Percentiles rank a stretch among this genome's conserved stretches.
phyloP scores from a whole-genome alignment of 92 coral and sea anemone genomes.

The Diadumene lineata region DNA sequence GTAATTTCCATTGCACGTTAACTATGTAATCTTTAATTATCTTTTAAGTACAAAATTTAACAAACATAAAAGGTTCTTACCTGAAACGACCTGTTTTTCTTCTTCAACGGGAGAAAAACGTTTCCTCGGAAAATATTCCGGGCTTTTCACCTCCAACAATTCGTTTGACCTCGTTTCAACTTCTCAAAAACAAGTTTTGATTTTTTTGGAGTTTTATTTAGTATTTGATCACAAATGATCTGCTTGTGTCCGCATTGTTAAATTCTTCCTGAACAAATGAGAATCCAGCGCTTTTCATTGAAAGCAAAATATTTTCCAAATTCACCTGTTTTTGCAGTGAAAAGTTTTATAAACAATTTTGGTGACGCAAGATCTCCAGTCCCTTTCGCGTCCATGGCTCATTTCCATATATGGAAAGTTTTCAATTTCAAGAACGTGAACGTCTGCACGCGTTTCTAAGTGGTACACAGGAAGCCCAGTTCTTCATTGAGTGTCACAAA shows the following conservation, averaged over 20 bases:
- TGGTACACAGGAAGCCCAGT: not conserved
- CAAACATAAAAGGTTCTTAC: no score
- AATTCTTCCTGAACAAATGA: not conserved
- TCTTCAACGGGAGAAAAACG: not conserved
- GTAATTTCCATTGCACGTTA: not conserved
- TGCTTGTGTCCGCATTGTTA: conserved; percentile 24
- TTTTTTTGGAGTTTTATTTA: conserved; percentile 3
- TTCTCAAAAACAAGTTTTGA: not conserved
- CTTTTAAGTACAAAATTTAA: no score
- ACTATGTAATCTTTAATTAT: no score
- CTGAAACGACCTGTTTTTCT: not conserved
- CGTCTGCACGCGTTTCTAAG: not conserved
- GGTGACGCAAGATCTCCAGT: conserved; percentile 27
- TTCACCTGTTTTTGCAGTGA: conserved; percentile 15
- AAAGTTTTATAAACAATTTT: conserved; percentile 11
- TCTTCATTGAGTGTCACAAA: not conserved
- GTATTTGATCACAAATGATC: conserved; percentile 33
- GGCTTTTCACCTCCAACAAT: not conserved
- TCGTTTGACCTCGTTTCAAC: not conserved
- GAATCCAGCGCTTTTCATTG: not conserved
- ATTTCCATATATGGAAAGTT: not conserved
- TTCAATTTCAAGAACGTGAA: not conserved
- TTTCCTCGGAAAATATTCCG: not conserved
- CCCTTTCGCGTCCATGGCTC: not conserved
- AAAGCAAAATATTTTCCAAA: not conserved